phyloP scores from a whole-genome alignment of 2,888 invertebrate genomes.

The Oscheius sp. region DNA sequence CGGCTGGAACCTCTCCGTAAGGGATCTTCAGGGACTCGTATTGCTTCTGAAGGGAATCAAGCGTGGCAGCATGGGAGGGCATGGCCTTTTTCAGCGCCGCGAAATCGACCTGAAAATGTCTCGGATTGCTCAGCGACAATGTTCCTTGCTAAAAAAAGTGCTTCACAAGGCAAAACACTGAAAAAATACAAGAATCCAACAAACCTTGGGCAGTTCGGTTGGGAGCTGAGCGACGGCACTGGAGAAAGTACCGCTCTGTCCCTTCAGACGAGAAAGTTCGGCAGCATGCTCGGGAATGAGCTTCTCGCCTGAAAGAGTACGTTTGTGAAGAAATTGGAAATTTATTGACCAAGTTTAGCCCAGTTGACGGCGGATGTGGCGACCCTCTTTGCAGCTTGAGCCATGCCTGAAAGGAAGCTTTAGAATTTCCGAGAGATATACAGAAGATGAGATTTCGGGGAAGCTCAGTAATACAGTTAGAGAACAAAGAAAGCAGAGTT shows the following conservation, averaged over 20 bases:
- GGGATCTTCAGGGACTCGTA: conserved; percentile 72
- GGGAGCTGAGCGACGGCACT: conserved; percentile 67
- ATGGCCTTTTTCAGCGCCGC: conserved; percentile 71
- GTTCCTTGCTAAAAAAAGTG: too few relatives aligned
- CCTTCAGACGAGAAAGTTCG: conserved; percentile 69
- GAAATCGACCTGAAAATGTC: conserved; percentile 62
- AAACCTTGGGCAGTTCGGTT: conserved; percentile 69
- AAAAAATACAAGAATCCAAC: not conserved
- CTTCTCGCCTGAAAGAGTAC: conserved; percentile 36
- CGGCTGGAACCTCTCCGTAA: conserved; percentile 69
- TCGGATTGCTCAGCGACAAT: too few relatives aligned
- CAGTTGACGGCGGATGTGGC: conserved; percentile 70
- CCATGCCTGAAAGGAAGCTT: conserved; percentile 53
- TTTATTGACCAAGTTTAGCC: conserved; percentile 63
- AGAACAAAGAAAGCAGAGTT: too few relatives aligned
- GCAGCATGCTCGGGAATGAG: conserved; percentile 63
- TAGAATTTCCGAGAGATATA: not conserved
- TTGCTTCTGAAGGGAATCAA: conserved; percentile 72
- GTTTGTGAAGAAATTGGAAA: not conserved
- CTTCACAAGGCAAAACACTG: too few relatives aligned
- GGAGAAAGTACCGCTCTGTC: conserved; percentile 67
- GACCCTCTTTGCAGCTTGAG: conserved; percentile 71
- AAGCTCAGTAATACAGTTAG: too few relatives aligned
- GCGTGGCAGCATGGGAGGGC: conserved; percentile 67
- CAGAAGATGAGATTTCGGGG: not conserved